These are phyloP conservation scores for Gymnopithys bicolor DNA, from an alignment of 2,797 vertebrate species.

Conservation along the genomic window DNA sequence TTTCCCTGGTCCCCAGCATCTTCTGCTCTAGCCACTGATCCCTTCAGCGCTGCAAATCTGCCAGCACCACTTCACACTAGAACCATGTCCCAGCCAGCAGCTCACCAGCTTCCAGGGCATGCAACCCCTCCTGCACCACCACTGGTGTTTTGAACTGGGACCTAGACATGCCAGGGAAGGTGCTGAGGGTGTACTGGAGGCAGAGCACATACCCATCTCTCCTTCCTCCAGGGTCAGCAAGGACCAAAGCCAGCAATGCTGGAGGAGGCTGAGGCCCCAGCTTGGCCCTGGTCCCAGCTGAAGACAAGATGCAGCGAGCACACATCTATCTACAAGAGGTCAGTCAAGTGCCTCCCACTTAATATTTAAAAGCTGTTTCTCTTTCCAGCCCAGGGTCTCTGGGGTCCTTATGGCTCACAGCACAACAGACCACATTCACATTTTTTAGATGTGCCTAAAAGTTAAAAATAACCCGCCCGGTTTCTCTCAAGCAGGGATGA, in stretches of 20 bases:
- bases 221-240: not conserved
- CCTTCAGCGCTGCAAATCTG: not conserved
- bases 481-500: constrained; percentile 27
- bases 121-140: not conserved
- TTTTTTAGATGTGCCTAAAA: constrained; percentile 1
- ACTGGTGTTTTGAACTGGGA: not conserved
- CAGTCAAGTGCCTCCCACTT: constrained; percentile 33
- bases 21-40: not conserved
- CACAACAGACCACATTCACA: not conserved
- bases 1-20: not conserved
- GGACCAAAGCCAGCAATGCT: not conserved
- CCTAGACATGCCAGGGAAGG: not conserved
- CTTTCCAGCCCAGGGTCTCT: not conserved
- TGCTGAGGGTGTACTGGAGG: not conserved
- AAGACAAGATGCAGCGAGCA: not conserved
- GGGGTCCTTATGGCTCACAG: constrained; percentile 3
- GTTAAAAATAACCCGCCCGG: constrained; percentile 25
- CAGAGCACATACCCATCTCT: not conserved
- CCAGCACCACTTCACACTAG: no score
- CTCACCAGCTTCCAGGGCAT: not conserved
- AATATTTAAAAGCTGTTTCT: constrained; percentile 57
- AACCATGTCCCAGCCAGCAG: accelerated
- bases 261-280: not conserved
- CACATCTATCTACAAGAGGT: constrained; percentile 3
- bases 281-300: not conserved